Conservation (phyloP, 1,140 invertebrate species). For the Drosophila mauritiana region DNA sequence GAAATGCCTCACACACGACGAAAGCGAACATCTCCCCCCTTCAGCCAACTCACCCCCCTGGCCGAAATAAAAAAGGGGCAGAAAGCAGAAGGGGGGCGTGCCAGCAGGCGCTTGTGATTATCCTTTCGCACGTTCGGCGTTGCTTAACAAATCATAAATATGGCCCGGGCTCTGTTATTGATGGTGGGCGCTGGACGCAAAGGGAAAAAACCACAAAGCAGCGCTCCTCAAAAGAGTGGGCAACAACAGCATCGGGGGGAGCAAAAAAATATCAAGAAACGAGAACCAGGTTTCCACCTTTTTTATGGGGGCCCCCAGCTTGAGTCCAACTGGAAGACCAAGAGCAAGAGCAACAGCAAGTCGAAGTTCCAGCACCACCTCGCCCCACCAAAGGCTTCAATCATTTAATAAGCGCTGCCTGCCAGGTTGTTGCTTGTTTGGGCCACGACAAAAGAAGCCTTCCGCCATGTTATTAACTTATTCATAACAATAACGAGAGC, state of each 20-base stretch:
- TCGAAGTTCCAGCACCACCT: not conserved
- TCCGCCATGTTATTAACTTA: slow-evolving; percentile 85
- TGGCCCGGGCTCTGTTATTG: slow-evolving; percentile 69
- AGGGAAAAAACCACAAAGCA: slow-evolving; percentile 33
- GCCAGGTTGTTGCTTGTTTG: slow-evolving; percentile 40
- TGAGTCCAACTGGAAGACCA: slow-evolving; percentile 12
- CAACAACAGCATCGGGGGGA: no score
- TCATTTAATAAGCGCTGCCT: slow-evolving; percentile 78
- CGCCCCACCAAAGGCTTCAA: slow-evolving; percentile 50
- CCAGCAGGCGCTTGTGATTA: slow-evolving; percentile 80
- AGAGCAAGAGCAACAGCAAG: not conserved
- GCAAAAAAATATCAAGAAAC: slow-evolving; percentile 7
- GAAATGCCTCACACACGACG: slow-evolving; percentile 80
- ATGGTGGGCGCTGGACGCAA: slow-evolving; percentile 65
- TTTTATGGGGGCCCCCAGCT: slow-evolving; percentile 62
- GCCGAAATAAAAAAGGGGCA: not conserved
- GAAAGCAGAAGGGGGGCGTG: slow-evolving; percentile 53
- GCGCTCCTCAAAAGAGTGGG: slow-evolving; percentile 27
- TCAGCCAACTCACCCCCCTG: no score
- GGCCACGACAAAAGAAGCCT: slow-evolving; percentile 79
- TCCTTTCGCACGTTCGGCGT: slow-evolving; percentile 81
- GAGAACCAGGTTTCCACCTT: slow-evolving; percentile 64
- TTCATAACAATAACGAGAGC: slow-evolving; percentile 75
- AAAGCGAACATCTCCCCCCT: not conserved
- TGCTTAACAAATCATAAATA: slow-evolving; percentile 83